These are phyloP conservation scores for Stomorhina lunata DNA, from an alignment of 2,888 invertebrate species.

Conservation along the genomic window DNA sequence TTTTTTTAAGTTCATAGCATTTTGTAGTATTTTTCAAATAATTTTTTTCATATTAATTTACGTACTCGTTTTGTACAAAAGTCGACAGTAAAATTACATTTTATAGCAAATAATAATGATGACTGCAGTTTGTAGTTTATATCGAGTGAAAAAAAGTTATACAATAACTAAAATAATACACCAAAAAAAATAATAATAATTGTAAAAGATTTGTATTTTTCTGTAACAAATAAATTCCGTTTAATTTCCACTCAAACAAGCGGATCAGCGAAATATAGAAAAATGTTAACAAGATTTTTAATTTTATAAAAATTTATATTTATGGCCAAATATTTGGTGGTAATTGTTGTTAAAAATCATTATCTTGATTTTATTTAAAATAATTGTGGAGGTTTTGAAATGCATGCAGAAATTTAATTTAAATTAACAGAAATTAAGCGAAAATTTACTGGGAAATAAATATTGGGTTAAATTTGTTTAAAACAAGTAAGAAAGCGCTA, in stretches of 20 bases:
- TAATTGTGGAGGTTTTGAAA: conserved; percentile 19
- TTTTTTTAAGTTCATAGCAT: not conserved
- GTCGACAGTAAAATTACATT: conserved; percentile 53
- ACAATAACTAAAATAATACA: not conserved
- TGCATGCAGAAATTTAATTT: not conserved
- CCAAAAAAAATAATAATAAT: not conserved
- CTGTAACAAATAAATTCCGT: conserved; percentile 40
- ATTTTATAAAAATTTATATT: conserved; percentile 26
- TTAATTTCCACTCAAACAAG: conserved; percentile 20
- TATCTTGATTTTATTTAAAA: not conserved
- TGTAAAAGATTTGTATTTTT: conserved; percentile 47
- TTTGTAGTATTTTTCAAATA: not conserved
- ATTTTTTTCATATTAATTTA: conserved; percentile 45
- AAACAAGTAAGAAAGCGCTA: no score
- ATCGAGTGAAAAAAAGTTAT: not conserved
- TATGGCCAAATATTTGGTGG: not conserved
- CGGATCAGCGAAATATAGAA: no score
- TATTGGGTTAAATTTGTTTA: no score
- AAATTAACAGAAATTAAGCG: not conserved
- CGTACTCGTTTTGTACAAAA: conserved; percentile 44
- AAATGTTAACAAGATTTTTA: conserved; percentile 16
- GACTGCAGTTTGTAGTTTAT: not conserved
- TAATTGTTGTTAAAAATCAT: not conserved
- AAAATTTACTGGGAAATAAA: not conserved
- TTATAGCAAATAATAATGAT: conserved; percentile 49